Evolutionary conservation across 2,888 invertebrate species (phyloP), one percentile per base, ranked within the genome.

Genomic region (Uloborus plumipes): DNA sequence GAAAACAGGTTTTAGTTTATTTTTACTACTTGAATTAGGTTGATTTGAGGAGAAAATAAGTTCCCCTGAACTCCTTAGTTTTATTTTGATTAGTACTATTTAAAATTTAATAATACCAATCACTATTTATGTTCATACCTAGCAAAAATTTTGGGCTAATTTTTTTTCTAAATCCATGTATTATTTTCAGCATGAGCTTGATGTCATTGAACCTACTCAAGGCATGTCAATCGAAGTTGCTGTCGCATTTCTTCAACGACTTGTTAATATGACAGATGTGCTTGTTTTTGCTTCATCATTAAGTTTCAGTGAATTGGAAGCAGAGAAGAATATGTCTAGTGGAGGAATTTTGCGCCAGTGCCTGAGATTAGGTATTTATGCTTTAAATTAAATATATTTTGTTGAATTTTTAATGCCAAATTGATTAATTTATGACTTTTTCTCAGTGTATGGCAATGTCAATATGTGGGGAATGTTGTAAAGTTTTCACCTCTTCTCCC

Each of bases 271-370:
- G 95, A 98, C 98, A 0, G 99, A 99, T 88, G 97, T 99, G 62
- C 92, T 99, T 49, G 97, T 99, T 87, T 99, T 99, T 91, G 98
- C 99, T 79, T 98, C 97, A 88, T 97, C 98, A 2, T 92, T 99
- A 79, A 98, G 97, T 91, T 99, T 99, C 88, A 95, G 95, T 39
- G 99, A 99, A 89, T 91, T 99, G 62, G 99, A 99, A 90, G 96
- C 98, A 0, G 99, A 99, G 91, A 99, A 99, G 91, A 99, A 99
- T 89, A 99, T 99, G 99, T 97, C 98, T 67, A 95, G 96, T 87
- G 99, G 99, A n/a, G 99, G 99, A 65, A 99, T 99, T 87, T 91
- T 99, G 75, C 91, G 99, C 78, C 99, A 99, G 90, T 98, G 99
- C 89, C 92, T 99, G 82, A 91, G 99, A 89, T 91, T 99, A 62